Evolutionary conservation across 2,888 invertebrate species (phyloP).

Genomic region (Gnatocerus cornutus): DNA sequence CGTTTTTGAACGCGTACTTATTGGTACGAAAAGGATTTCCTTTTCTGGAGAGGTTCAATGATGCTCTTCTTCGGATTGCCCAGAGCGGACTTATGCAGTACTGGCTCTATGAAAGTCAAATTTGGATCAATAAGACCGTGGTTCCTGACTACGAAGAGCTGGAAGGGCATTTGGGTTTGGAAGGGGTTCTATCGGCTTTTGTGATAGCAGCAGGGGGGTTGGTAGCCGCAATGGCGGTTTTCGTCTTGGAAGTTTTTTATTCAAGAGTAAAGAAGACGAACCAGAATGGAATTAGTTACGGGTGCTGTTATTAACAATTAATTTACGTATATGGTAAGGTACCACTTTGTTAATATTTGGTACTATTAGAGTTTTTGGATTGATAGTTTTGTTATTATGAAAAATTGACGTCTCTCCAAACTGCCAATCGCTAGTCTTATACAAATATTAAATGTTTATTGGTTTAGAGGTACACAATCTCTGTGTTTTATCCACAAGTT

Average conservation of each 20-base stretch:
- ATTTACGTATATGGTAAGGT: too few relatives aligned
- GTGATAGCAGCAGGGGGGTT: background rate
- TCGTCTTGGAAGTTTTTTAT: background rate
- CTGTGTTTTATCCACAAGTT: too few relatives aligned
- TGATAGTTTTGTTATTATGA: too few relatives aligned
- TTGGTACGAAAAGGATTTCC: conserved; percentile 10
- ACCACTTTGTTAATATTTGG: too few relatives aligned
- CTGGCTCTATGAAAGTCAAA: background rate
- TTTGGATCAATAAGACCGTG: background rate
- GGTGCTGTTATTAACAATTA: too few relatives aligned
- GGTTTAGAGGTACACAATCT: too few relatives aligned
- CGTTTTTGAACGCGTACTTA: background rate
- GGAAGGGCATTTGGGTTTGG: background rate
- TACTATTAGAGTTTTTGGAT: too few relatives aligned
- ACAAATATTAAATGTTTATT: too few relatives aligned
- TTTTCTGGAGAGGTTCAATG: background rate
- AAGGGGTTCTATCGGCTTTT: background rate
- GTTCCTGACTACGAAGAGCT: background rate
- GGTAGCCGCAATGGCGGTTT: background rate
- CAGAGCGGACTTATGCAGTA: background rate
- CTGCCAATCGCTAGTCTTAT: too few relatives aligned
- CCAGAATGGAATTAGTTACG: background rate
- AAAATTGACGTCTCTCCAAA: too few relatives aligned
- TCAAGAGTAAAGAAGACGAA: background rate
- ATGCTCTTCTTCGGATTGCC: background rate